These are phyloP conservation scores for Drosophila pullipes DNA, from an alignment of 2,888 invertebrate genomes.

Conservation along the genomic window DNA sequence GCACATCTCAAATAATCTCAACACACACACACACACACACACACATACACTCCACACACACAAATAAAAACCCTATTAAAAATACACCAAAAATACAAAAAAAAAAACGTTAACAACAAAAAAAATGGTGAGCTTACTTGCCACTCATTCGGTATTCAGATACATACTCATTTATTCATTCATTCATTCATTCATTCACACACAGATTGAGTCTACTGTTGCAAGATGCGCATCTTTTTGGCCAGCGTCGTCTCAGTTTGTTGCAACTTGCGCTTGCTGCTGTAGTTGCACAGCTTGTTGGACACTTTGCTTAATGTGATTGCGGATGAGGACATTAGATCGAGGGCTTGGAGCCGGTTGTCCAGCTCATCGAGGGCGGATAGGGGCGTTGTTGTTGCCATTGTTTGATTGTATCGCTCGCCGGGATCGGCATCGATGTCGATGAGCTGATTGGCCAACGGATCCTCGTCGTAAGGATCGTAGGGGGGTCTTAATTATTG, in stretches of 20 bases:
- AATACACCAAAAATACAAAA: conserved; percentile 1
- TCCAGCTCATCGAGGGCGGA: conserved; percentile 73
- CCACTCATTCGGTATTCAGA: not conserved
- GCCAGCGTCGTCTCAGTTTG: conserved; percentile 67
- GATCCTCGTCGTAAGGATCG: conserved; percentile 80
- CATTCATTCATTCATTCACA: not conserved
- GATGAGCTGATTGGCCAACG: conserved; percentile 74
- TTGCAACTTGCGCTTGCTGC: conserved; percentile 71
- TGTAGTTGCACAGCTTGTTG: conserved; percentile 69
- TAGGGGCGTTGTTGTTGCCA: conserved; percentile 53
- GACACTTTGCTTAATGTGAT: conserved; percentile 71
- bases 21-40: not conserved
- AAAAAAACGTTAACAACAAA: not conserved
- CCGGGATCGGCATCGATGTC: conserved; percentile 63
- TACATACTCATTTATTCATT: not conserved
- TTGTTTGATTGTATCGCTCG: conserved; percentile 45
- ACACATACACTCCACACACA: not conserved
- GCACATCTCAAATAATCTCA: conserved; percentile 20
- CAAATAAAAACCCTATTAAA: not conserved
- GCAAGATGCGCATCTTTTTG: conserved; percentile 68
- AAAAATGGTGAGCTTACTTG: not conserved
- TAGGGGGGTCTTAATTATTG: conserved; percentile 84
- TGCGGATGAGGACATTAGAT: conserved; percentile 72
- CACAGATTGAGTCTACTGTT: conserved; percentile 51
- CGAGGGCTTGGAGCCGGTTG: conserved; percentile 64